Base-by-base conservation (phyloP, 2,113 vertebrate species). In the Progne subis region DNA sequence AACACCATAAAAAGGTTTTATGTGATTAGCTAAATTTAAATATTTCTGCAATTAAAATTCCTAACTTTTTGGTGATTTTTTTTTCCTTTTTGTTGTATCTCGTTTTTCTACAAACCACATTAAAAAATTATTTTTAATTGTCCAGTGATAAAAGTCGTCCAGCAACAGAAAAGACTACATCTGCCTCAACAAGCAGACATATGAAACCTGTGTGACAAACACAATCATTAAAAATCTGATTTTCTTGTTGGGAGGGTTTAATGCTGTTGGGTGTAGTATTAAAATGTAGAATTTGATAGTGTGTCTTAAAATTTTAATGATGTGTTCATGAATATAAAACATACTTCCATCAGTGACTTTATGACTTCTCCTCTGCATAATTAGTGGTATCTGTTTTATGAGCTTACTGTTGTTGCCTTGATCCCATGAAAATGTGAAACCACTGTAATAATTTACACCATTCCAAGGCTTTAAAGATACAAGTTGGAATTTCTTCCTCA, bases 301-400 rank as follows among this genome's bases (percentile, higher is more conserved):
- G 95, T 75, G 88, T 98, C 98, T 98, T 98, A 98, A 98, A 98
- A 97, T 97, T 98, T 98, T 98, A 98, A 98, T 98, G 98, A 98
- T 96, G 98, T 98, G 98, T 98, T 97, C 98, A 98, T 97, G 97
- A 98, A 98, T 98, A 98, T 97, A 98, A 98, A 98, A 97, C 98
- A 98, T 98, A 96, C 97, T 97, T 97, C 97, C 97, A 98, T 97
- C 82, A 96, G 97, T 94, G 94, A 97, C 96, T 98, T 98, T 98
- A 98, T 98, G 98, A 96, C 98, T 98, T 98, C 98, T 98, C 95
- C 96, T 98, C 98, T 98, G 97, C 97, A 98, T 98, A 98, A 98
- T 98, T 98, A 98, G 98, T 98, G 97, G 97, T 98, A 98, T 98
- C 98, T 98, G 97, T 98, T 98, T 98, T 98, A 98, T 98, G 98